Evolutionary conservation across 2,113 vertebrate species (phyloP), one percentile per base, ranked within the genome.

Genomic region (Halcyon malimbica): DNA sequence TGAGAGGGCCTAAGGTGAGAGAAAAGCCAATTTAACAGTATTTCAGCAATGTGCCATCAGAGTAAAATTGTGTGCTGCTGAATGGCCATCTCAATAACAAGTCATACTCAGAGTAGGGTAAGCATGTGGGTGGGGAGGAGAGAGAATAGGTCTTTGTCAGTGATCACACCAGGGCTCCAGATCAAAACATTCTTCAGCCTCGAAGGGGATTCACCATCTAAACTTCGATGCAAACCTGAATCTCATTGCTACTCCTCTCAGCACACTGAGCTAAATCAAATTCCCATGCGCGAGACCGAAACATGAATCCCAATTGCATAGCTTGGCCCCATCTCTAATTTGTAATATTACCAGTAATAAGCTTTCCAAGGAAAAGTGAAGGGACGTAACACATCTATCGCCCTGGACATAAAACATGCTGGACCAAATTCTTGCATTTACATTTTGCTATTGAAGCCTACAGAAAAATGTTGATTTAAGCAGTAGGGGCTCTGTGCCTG

Each of bases 161-260:
- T 62, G 42, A 96, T 73, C 42, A 0, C 19, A 6, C 87, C 87
- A 87, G 84, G 94, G 81, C 53, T 93, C 89, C 80, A 84, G 65
- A 92, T 94, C 92, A 89, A 94, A 95, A 94, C 91, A 91, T 93
- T 96, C 89, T 92, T 90, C 86, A 91, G 74, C 65, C 80, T 94
- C 10, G 0, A 87, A 96, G 57, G 74, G 80, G 77, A 92, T 91
- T 92, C 89, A 63, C 57, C 82, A 63, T 85, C 81, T 81, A 63
- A 87, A 94, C 62, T 67, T 93, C 10, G 7, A 65, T 74, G 65
- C 63, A 87, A 82, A 94, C 80, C 89, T 74, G 90, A 95, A 96
- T 76, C 73, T 94, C 86, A 94, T 82, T 87, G 83, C 77, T 94
- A 19, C 94, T 92, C 92, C 50, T 94, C 92, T 90, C 80, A 81